Conservation (phyloP, 2,888 invertebrate species). For the Oxytorus armatus region DNA sequence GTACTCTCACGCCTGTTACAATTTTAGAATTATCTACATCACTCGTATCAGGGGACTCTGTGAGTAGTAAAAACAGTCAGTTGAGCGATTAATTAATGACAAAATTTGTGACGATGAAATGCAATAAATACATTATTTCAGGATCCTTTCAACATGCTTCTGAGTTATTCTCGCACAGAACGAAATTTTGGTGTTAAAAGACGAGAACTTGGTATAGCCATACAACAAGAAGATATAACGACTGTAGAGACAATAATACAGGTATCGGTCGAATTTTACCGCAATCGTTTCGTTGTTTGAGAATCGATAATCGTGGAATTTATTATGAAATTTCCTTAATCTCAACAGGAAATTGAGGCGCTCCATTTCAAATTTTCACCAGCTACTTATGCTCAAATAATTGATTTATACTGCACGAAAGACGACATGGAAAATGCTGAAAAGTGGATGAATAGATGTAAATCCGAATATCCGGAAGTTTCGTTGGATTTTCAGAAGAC, state of each 20-base stretch:
- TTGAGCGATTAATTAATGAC: background rate
- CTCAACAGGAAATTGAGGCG: conserved; percentile 85
- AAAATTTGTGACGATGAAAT: conserved; percentile 56
- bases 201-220: conserved; percentile 22
- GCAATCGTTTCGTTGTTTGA: background rate
- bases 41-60: background rate
- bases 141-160: no score
- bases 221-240: background rate
- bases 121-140: background rate
- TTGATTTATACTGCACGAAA: conserved; percentile 88
- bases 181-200: background rate
- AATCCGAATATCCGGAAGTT: conserved; percentile 86
- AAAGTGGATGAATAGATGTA: conserved; percentile 85
- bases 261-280: conserved; percentile 31
- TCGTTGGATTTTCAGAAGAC: conserved; percentile 87
- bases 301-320: background rate
- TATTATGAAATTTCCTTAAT: background rate
- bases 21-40: conserved; percentile 18
- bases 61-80: conserved; percentile 16
- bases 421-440: conserved; percentile 88
- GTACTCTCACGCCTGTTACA: conserved; percentile 84
- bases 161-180: no score
- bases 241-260: background rate
- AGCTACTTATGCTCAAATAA: conserved; percentile 88
- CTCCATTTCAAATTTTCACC: conserved; percentile 87